Evolutionary conservation across 1,140 invertebrate genomes (phyloP), one percentile per base, ranked within the genome.

Genomic region (Heliconius hewitsoni): DNA sequence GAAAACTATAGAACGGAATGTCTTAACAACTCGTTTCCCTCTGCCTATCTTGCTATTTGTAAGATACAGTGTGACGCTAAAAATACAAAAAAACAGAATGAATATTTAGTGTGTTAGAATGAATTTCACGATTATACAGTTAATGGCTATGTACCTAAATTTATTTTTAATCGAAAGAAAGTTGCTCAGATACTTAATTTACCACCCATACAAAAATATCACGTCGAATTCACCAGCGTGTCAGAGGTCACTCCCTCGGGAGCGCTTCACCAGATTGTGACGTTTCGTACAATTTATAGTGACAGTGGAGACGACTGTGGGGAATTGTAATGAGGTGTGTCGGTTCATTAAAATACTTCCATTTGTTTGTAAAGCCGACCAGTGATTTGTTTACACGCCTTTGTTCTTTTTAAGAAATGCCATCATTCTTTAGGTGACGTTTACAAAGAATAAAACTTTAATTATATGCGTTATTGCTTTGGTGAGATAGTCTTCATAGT

Each of bases 311-410:
- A 86, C 84, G 83, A 86, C 86, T 82, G 81, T 75, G 82, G 86
- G 87, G 89, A 91, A 87, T 90, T 86, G 91, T 93, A 92, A 91
- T 91, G 88, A 89, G 86, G 79, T 82, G 80, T 79, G 83, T 76
- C 75, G 86, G 84, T 88, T 94, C 92, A 92, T 94, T 94, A 94
- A 94, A 92, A 94, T 94, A 89, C 81, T 92, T 90, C 83, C 82
- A 91, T 92, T 92, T 87, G 90, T 91, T 85, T 77, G 76, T 88
- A 87, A 92, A 85, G 89, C 82, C 83, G 46, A 72, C 70, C 79
- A 81, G 88, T 94, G 92, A 93, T 94, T 92, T 92, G 92, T 93
- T 92, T 85, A 83, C 87, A 76, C 80, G 77, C 76, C 84, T 87
- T 88, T 89, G 84, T 90, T 85, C 82, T 86, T 87, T 84, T 81